Evolutionary conservation across 2,888 invertebrate species (phyloP).

Genomic region (Argyra leucocephala): DNA sequence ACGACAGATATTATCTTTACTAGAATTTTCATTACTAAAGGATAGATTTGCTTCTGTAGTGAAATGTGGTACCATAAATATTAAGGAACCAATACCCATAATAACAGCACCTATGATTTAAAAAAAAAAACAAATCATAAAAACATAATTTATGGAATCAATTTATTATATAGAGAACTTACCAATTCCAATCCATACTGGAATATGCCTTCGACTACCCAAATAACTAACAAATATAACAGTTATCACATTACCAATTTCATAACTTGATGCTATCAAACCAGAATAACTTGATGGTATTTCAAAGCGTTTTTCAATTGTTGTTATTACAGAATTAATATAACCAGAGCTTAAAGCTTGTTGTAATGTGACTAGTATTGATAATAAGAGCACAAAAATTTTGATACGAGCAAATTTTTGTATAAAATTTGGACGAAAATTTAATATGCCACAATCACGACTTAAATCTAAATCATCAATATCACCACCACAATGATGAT

Average conservation of each 20-base stretch:
- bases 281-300: constrained; percentile 89
- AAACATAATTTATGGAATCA: not conserved
- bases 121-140: constrained; percentile 2
- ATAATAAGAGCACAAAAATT: constrained; percentile 81
- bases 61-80: constrained; percentile 89
- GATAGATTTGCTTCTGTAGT: constrained; percentile 69
- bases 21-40: constrained; percentile 57
- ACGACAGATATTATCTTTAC: constrained; percentile 69
- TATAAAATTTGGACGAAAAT: constrained; percentile 73
- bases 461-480: constrained; percentile 59
- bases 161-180: constrained; percentile 32
- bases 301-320: constrained; percentile 90
- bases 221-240: constrained; percentile 93
- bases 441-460: constrained; percentile 79
- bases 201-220: constrained; percentile 84
- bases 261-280: constrained; percentile 86
- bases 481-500: constrained; percentile 36
- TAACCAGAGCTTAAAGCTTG: constrained; percentile 86
- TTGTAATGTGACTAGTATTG: constrained; percentile 80
- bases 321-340: constrained; percentile 91
- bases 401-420: constrained; percentile 85
- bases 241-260: constrained; percentile 90
- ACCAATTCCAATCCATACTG: constrained; percentile 90
- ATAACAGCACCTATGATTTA: constrained; percentile 62
- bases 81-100: constrained; percentile 86